Conservation (phyloP, 2,797 vertebrate genomes). For the Diplodus puntazzo region DNA sequence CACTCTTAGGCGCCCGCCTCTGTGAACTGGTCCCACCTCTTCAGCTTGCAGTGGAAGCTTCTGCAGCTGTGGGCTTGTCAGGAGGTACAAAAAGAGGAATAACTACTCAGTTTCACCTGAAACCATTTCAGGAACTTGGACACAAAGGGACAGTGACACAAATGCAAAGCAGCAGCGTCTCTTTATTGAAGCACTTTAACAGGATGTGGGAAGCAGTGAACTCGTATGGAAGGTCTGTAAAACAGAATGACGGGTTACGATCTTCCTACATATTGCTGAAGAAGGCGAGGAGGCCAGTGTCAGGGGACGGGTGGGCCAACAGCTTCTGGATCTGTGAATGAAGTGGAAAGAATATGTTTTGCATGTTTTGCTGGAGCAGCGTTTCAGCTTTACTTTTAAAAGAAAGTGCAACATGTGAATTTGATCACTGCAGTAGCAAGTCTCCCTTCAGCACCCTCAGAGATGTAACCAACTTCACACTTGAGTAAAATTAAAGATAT, state of each 20-base stretch:
- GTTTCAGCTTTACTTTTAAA: not conserved
- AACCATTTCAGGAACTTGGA: conserved; percentile 6
- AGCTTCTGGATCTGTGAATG: conserved; percentile 84
- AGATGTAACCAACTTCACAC: too few species aligned
- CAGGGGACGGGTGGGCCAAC: conserved; percentile 83
- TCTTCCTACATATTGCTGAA: conserved; percentile 81
- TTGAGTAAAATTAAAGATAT: too few species aligned
- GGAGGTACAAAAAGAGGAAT: conserved; percentile 12
- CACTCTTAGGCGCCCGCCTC: conserved; percentile 64
- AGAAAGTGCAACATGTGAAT: not conserved
- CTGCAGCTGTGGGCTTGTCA: not conserved
- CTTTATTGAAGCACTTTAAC: conserved; percentile 70
- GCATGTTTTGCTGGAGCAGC: not conserved
- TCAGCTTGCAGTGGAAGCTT: conserved; percentile 18
- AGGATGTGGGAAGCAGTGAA: conserved; percentile 7
- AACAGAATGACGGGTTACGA: conserved; percentile 11
- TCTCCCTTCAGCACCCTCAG: not conserved
- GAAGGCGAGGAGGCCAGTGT: conserved; percentile 85
- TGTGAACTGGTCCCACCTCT: conserved; percentile 58
- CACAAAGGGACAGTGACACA: conserved; percentile 26
- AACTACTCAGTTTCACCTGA: not conserved
- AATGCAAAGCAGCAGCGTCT: conserved; percentile 36
- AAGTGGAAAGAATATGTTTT: conserved; percentile 20
- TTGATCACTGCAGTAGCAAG: conserved; percentile 1
- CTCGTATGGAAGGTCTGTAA: conserved; percentile 17